phyloP scores from a whole-genome alignment of 2,113 vertebrate species.

The Salvelinus sp. region DNA sequence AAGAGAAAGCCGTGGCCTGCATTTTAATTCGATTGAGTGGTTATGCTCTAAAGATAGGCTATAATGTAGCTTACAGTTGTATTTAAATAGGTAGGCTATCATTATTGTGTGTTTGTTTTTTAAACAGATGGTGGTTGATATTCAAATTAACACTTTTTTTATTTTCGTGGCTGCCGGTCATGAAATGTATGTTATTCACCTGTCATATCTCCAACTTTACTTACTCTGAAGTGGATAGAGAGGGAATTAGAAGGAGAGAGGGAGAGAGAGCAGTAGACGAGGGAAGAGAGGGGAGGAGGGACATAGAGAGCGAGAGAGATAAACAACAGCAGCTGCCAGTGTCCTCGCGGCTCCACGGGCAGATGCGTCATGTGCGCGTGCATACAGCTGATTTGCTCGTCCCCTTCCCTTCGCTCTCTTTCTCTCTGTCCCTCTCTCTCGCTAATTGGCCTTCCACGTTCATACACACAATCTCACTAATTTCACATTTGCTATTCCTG shows the following conservation, averaged over 20 bases:
- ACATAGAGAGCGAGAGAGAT: conserved; percentile 13
- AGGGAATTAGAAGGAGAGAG: conserved; percentile 23
- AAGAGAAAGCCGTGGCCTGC: conserved; percentile 26
- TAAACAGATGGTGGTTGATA: conserved; percentile 1
- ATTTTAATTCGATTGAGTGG: conserved; percentile 40
- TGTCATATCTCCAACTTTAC: conserved; percentile 64
- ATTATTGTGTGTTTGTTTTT: no score
- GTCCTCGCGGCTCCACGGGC: conserved; percentile 30
- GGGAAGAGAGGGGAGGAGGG: conserved; percentile 2
- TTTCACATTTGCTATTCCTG: conserved; percentile 97
- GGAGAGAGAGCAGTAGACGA: conserved; percentile 13
- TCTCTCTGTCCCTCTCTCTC: conserved; percentile 62
- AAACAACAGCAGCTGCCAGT: conserved; percentile 45
- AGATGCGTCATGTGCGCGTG: conserved; percentile 55
- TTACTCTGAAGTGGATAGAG: conserved; percentile 33
- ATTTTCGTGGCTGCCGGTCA: conserved; percentile 39
- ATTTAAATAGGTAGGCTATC: no score
- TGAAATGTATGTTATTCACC: conserved; percentile 56
- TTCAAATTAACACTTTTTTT: neutral
- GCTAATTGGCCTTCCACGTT: conserved; percentile 93
- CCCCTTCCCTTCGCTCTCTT: conserved; percentile 34
- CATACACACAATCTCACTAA: conserved; percentile 95
- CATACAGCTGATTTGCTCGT: conserved; percentile 63
- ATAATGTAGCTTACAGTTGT: no score
- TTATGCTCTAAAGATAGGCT: neutral